Evolutionary conservation across 1,140 invertebrate genomes (phyloP), one percentile per base, ranked within the genome.

Genomic region (Tetraneura akinire): DNA sequence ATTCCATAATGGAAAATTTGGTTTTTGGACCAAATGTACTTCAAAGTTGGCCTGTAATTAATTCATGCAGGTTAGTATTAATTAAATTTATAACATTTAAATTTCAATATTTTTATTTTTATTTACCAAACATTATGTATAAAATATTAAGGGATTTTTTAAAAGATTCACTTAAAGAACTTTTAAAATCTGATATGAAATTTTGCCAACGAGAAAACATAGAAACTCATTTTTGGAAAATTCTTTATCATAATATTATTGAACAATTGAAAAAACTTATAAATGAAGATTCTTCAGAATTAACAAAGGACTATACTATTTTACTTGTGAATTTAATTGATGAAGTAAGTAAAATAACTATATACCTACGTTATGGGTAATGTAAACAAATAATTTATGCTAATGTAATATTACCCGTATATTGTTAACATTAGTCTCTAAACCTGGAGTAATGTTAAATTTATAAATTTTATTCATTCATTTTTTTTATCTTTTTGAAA

Each of bases 141-240:
- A 3, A 49, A 18, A 62, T 64, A 82, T 83, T 1, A 80, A 85
- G 90, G 73, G 82, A 87, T 13, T 89, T 88, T 80, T 85, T 97
- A 73, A 91, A 94, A 86, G 88, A 90, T 80, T 90, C 90, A 45
- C 90, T 95, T 64, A 88, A 91, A 83, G 90, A 89, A 80, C 86
- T 97, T 4, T 87, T 97, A 1, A 86, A 92, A 82, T 90, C 91
- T 21, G 94, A 97, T 86, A 89, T 96, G 14, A 95, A 94, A 84
- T 94, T 96, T 84, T 95, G 94, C 83, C 92, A 95, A 84, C 88
- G 91, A 49, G 93, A 96, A 84, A 96, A 96, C 85, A 90, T 96
- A 9, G 96, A 97, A 84, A 92, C 94, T 83, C 90, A 93, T 84
- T 91, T 97, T 84, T 97, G 96, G 96, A 96, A 96, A 85, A 90